Evolutionary conservation across 1,140 invertebrate genomes (phyloP).

Genomic region (Solen grandis): DNA sequence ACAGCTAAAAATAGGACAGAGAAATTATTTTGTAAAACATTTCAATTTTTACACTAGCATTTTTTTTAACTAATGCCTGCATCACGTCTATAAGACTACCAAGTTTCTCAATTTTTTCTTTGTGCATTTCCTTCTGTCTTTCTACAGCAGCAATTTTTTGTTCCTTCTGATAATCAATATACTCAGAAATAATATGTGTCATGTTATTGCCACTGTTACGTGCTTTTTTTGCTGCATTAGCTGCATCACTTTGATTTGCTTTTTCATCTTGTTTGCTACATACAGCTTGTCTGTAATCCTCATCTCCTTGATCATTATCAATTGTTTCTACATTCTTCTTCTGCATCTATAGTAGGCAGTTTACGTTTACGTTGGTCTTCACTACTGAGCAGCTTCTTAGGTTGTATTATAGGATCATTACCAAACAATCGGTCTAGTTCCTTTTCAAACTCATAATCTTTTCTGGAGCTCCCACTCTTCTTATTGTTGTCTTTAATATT

Average conservation of each 20-base stretch:
- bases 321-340: too few relatives aligned
- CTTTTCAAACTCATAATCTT: constrained; percentile 37
- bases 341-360: neutral
- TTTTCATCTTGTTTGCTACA: too few relatives aligned
- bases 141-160: neutral
- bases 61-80: neutral
- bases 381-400: neutral
- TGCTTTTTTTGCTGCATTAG: neutral
- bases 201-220: neutral
- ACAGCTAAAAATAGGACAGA: neutral
- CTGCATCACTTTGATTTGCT: too few relatives aligned
- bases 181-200: neutral
- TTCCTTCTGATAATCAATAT: neutral
- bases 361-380: neutral
- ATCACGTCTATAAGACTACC: neutral
- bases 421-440: constrained; percentile 32
- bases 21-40: neutral
- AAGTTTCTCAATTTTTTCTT: neutral
- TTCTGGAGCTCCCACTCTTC: constrained; percentile 21
- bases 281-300: too few relatives aligned
- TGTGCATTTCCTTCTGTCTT: neutral
- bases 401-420: constrained; percentile 12
- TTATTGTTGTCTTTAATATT: constrained; percentile 31
- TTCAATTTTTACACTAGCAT: neutral
- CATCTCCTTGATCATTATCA: too few relatives aligned